Base-by-base conservation (phyloP, 1,140 invertebrate species). In the Drosophila nasuta region DNA sequence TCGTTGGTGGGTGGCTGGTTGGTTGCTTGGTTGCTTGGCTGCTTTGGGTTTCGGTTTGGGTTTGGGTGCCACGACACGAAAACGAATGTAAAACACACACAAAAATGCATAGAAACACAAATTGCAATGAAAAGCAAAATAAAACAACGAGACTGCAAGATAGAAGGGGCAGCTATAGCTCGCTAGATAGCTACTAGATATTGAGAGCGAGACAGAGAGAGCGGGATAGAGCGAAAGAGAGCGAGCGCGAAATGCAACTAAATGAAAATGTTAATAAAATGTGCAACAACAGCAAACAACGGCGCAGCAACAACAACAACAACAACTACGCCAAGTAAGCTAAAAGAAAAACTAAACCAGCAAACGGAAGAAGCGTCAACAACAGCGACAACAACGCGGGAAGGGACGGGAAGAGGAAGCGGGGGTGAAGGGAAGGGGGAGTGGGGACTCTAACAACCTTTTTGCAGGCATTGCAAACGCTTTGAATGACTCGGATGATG, bases 231-330 rank as follows among this genome's bases (percentile, higher is more conserved):
- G 51, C 43, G 52, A 5, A 10, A 30, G 30, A 17, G 49, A 70
- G 38, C 51, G 63, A 59, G 41, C 56, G 35, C 17, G 48, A 33
- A 33, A 72, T 43, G 57, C 76, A 79, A 79, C 83, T 87, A 88
- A 88, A 88, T 88, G 83, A 89, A 88, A 88, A 88, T 88, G 83
- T 88, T 88, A 88, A 88, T 89, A 88, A 89, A 88, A 88, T 88
- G 83, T 88, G 83, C 81, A 82, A 35, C 79, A 78, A 72, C 76
- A 79, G 60, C 58, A 77, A 62, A 76, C 71, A 83, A 80, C 57
- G 35, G 58, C 30, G 30, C 64, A 60, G 64, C 49, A 73, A 67
- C 63, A 52, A 51, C 49, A 73, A 67, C 63, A 52, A 51, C 51
- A 79, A 77, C 35, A 79, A 75, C 79, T 78, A 77, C 52, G 63